Conservation (phyloP, 2,113 vertebrate genomes). For the Phalacrocorax carbo region DNA sequence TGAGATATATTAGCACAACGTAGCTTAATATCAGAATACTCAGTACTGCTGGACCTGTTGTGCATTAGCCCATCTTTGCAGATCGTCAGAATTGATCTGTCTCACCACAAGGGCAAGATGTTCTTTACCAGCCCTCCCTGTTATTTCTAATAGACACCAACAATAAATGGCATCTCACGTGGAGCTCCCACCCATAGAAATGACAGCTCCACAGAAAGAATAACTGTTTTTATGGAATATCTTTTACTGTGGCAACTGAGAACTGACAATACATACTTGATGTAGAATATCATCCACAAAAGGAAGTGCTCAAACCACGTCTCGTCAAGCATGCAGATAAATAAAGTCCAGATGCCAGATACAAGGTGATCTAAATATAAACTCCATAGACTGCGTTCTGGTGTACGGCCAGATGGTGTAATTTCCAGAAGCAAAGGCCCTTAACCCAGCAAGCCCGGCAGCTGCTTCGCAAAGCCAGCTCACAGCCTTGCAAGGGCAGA, state of each 20-base stretch:
- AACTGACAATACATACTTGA: neutral
- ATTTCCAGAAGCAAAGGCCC: conserved; percentile 24
- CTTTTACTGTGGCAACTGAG: neutral
- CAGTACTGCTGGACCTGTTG: neutral
- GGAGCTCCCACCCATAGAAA: neutral
- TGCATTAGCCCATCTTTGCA: neutral
- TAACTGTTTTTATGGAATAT: neutral
- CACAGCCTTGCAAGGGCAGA: neutral
- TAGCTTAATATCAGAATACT: neutral
- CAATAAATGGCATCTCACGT: neutral
- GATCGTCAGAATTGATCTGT: neutral
- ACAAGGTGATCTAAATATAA: conserved; percentile 47
- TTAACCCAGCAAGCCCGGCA: neutral
- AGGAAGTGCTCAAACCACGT: neutral
- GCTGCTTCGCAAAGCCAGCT: neutral
- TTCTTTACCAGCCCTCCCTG: neutral
- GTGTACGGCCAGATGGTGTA: neutral
- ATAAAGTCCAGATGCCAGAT: conserved; percentile 13
- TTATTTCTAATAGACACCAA: neutral
- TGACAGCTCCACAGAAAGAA: neutral
- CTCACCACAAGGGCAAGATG: neutral
- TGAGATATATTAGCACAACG: neutral
- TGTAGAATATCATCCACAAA: neutral
- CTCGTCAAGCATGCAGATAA: neutral
- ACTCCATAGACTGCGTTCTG: neutral